Evolutionary conservation across 1,140 invertebrate species (phyloP).

Genomic region (Macrostomum lignano): DNA sequence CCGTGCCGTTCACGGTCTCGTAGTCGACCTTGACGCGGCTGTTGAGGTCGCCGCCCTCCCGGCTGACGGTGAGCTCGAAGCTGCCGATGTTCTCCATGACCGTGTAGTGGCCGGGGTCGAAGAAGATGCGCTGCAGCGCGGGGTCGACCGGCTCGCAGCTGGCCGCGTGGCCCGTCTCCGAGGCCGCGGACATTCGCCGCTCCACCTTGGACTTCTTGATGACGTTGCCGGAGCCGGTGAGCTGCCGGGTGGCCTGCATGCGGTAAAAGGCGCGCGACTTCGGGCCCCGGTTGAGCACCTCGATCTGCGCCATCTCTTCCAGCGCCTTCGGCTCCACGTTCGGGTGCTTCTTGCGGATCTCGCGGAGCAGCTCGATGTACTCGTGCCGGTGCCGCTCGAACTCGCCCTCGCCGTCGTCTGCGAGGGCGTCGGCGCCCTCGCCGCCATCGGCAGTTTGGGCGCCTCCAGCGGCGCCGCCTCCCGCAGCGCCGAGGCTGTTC

Average conservation of each 20-base stretch:
- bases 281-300: slow-evolving; percentile 60
- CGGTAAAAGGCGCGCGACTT: slow-evolving; percentile 88
- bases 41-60: slow-evolving; percentile 48
- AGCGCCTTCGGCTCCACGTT: slow-evolving; percentile 24
- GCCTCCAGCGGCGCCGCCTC: slow-evolving; percentile 50
- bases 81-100: slow-evolving; percentile 88
- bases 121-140: slow-evolving; percentile 40
- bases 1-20: slow-evolving; percentile 79
- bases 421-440: background rate
- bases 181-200: slow-evolving; percentile 7
- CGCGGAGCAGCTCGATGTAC: slow-evolving; percentile 5
- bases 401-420: background rate
- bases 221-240: slow-evolving; percentile 72
- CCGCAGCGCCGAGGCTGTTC: no score
- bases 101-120: slow-evolving; percentile 84
- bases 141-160: slow-evolving; percentile 26
- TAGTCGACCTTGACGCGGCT: slow-evolving; percentile 56
- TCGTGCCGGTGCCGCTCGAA: slow-evolving; percentile 1
- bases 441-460: background rate
- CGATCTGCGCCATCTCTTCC: slow-evolving; percentile 75
- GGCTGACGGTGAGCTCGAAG: slow-evolving; percentile 58
- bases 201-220: slow-evolving; percentile 41
- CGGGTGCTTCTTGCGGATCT: slow-evolving; percentile 13
- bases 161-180: slow-evolving; percentile 13
- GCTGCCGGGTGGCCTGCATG: slow-evolving; percentile 74